Evolutionary conservation across 2,797 vertebrate species (phyloP).

Genomic region (Tenualosa thibaudeaui): DNA sequence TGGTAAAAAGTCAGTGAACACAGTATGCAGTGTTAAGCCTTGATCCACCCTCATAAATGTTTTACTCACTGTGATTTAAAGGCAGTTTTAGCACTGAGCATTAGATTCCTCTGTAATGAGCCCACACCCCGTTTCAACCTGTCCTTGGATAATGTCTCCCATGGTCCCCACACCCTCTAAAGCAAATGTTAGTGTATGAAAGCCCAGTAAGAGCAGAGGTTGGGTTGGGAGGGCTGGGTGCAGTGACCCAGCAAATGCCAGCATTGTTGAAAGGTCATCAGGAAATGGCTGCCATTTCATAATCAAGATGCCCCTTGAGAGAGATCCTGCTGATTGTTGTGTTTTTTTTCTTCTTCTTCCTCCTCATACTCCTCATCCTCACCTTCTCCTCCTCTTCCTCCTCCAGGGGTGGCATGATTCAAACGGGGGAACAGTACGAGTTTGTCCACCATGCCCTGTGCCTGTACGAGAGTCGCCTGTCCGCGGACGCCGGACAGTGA

Average conservation of each 20-base stretch:
- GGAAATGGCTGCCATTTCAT: conserved; percentile 23
- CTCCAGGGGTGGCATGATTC: conserved; percentile 94
- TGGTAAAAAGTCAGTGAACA: too few relatives aligned
- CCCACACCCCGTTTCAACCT: neutral
- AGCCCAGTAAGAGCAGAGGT: neutral
- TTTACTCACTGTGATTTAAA: neutral
- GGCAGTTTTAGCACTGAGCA: neutral
- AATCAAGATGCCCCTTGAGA: neutral
- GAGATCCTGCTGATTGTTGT: neutral
- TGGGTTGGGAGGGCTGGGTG: neutral
- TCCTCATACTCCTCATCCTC: neutral
- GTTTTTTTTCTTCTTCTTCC: neutral
- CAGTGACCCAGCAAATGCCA: neutral
- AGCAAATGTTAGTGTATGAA: neutral
- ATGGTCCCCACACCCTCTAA: neutral
- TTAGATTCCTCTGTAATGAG: neutral
- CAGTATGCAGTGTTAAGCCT: too few relatives aligned
- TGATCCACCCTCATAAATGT: neutral
- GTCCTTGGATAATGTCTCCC: neutral
- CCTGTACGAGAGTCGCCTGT: conserved; percentile 85
- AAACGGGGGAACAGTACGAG: conserved; percentile 96
- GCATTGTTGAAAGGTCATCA: conserved; percentile 5
- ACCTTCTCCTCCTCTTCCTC: neutral
- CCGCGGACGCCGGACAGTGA: conserved; percentile 84
- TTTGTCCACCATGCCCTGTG: conserved; percentile 94